Conservation (phyloP, 2,888 invertebrate species). For the Microctonus brassicae region DNA sequence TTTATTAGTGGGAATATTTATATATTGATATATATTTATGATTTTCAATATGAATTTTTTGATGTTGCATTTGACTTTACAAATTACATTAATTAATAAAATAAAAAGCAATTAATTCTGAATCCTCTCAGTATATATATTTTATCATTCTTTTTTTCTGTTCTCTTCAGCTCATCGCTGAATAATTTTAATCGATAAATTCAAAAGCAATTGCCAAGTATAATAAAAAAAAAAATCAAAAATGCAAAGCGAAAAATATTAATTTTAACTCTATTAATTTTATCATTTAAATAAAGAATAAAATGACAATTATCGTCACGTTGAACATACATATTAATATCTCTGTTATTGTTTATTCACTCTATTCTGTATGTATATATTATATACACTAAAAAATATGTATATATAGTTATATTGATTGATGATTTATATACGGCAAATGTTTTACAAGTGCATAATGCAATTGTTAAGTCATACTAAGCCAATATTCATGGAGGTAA, state of each 20-base stretch:
- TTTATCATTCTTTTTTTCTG: not conserved
- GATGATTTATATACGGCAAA: conserved; percentile 11
- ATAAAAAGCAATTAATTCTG: not conserved
- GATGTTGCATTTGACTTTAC: not conserved
- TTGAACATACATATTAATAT: conserved; percentile 11
- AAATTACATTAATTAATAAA: conserved; percentile 5
- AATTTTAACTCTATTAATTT: not conserved
- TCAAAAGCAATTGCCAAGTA: not conserved
- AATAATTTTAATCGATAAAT: not conserved
- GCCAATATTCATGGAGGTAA: not conserved
- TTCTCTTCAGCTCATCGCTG: not conserved
- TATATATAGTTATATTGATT: conserved; percentile 21
- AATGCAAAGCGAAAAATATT: conserved; percentile 16
- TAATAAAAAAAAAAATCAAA: not conserved
- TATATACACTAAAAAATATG: not conserved
- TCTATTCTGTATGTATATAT: not conserved
- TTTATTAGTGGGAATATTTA: not conserved
- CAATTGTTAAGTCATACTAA: conserved; percentile 6
- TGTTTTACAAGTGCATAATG: not conserved
- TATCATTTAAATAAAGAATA: not conserved
- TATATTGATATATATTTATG: not conserved
- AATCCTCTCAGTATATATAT: not conserved
- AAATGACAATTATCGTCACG: not conserved
- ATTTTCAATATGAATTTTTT: not conserved
- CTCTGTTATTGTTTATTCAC: not conserved